Base-by-base conservation (phyloP, 2,113 vertebrate species). In the Colinus virginianus region DNA sequence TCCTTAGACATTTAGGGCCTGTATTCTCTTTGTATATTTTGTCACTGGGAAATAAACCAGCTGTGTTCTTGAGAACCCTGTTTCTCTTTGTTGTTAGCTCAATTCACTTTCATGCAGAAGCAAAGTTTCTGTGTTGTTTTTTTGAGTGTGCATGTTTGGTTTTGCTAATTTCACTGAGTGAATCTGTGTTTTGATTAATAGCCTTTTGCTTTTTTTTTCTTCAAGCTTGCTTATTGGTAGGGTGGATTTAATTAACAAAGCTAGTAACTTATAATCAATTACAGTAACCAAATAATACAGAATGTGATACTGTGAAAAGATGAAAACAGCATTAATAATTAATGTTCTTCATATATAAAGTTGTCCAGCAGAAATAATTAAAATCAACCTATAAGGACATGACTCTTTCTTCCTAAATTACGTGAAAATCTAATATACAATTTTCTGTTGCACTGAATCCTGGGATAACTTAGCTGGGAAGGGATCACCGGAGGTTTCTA, bases 1-100 rank as follows among this genome's bases (percentile, higher is more conserved):
- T 87, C 49, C 71, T 93, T 82, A 91, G 74, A 86, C n/a, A 46
- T 94, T 80, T 87, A 36, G 53, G 75, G 59, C 22, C 84, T 78
- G 43, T 85, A 75, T 77, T 96, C 76, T 84, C 68, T 90, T 91
- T 93, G 85, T 94, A 40, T 96, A 94, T 94, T 96, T 96, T 94
- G 64, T 90, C 84, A 93, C 32, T 76, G 86, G 69, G 84, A 96
- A 94, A 89, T 79, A 94, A 94, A 90, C 72, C 90, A 96, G 53
- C 84, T 94, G 93, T 94, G 46, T 58, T 94, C 55, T 89, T 90
- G 62, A 93, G 94, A 94, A 63, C n/a, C 15, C 38, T 32, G 8
- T 77, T 94, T 93, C 88, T 95, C 40, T 90, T 92, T 93, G 79
- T 85, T 88, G 68, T 69, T 87, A 88, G 46, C 38, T 88, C 74